phyloP scores from a whole-genome alignment of 2,888 invertebrate genomes.

The Dolichomitus sp. region DNA sequence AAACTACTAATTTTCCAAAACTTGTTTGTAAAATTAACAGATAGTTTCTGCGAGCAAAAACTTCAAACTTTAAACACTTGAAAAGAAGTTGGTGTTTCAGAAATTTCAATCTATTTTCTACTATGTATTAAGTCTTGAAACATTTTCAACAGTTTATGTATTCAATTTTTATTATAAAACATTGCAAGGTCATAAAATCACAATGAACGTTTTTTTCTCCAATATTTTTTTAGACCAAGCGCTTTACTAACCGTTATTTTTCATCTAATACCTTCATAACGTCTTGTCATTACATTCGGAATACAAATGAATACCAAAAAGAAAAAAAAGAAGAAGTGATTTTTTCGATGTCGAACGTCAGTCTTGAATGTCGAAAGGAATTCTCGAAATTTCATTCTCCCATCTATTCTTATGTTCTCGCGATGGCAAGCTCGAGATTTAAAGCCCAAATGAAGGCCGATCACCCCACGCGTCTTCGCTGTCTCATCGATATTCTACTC shows the following conservation, averaged over 20 bases:
- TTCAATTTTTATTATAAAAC: too few species aligned
- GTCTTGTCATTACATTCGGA: not conserved
- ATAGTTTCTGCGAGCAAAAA: too few species aligned
- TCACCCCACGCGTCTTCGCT: not conserved
- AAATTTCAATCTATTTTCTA: too few species aligned
- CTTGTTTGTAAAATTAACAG: too few species aligned
- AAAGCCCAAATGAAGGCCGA: slow-evolving; percentile 18
- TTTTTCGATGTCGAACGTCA: not conserved
- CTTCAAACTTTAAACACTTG: too few species aligned
- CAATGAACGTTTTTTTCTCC: too few species aligned
- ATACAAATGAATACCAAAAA: not conserved
- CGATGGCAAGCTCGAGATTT: slow-evolving; percentile 18
- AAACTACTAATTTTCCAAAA: too few species aligned
- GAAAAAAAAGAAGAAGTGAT: not conserved
- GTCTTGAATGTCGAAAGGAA: not conserved
- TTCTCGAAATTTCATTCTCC: slow-evolving; percentile 4
- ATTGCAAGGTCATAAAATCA: not conserved
- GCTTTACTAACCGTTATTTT: not conserved
- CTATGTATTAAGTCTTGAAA: too few species aligned
- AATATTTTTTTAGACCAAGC: too few species aligned
- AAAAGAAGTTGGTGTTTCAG: too few species aligned
- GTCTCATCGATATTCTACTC: slow-evolving; percentile 18
- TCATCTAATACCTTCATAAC: not conserved
- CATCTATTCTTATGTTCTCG: not conserved
- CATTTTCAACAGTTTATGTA: too few species aligned